Conservation (phyloP, 2,888 invertebrate genomes). For the Pharmacophagus antenor region DNA sequence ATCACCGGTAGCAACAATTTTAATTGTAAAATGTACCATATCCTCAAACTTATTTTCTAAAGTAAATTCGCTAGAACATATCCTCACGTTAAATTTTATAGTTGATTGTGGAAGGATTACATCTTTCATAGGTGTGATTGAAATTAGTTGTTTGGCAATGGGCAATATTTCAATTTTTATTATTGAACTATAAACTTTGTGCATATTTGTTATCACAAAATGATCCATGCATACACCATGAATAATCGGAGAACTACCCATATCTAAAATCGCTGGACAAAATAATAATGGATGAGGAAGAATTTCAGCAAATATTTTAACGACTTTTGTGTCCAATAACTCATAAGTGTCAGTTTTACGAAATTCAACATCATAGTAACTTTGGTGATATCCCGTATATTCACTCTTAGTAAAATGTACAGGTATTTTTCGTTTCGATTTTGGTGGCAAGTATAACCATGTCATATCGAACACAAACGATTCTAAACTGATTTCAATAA, state of each 20-base stretch:
- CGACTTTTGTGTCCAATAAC: constrained; percentile 45
- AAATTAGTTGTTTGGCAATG: constrained; percentile 58
- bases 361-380: constrained; percentile 55
- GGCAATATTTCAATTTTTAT: constrained; percentile 55
- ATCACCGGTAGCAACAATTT: constrained; percentile 53
- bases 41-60: constrained; percentile 40
- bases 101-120: constrained; percentile 43
- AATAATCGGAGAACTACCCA: constrained; percentile 50
- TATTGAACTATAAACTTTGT: constrained; percentile 48
- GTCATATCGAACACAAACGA: constrained; percentile 54
- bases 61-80: constrained; percentile 47
- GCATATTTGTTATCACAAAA: constrained; percentile 53
- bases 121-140: constrained; percentile 51
- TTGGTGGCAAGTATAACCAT: constrained; percentile 45
- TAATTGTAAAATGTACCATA: constrained; percentile 58
- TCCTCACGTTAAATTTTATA: constrained; percentile 45
- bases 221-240: constrained; percentile 55
- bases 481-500: constrained; percentile 51
- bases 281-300: constrained; percentile 59
- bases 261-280: constrained; percentile 57
- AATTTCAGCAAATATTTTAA: constrained; percentile 57
- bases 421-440: constrained; percentile 43
- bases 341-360: constrained; percentile 44
- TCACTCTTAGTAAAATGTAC: constrained; percentile 58
- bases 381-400: constrained; percentile 59